Evolutionary conservation across 2,797 vertebrate genomes (phyloP), one percentile per base, ranked within the genome.

Genomic region (Siniperca undulata): DNA sequence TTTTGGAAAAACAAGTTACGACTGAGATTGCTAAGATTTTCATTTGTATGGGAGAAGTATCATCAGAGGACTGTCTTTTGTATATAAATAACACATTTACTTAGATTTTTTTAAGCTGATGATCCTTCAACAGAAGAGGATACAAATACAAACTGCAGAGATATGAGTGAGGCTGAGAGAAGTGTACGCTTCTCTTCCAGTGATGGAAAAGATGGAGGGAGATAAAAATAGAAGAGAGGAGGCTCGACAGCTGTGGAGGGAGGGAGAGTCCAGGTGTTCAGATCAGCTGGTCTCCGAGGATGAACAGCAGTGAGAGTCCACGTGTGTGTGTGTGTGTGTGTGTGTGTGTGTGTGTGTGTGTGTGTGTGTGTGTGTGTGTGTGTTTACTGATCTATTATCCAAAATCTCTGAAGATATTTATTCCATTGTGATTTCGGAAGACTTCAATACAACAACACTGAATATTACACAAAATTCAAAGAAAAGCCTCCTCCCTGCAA

Each of bases 251-350:
- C 42, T 71, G 82, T 16, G 42, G 64, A 70, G 38, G 74, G 62
- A 61, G 50, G 71, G 7, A 42, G 52, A 36, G 68, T 74, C 59
- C 86, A 88, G 80, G 77, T 82, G 76, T 67, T 82, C 34, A 7
- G 20, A 75, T 62, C 50, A 66, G 53, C 77, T 77, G 80, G 56
- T 67, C 42, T 53, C 55, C 1, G 66, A 50, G 52, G 68, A 69
- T 20, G n/a, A 76, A 24, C 58, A n/a, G 22, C 44, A 53, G 24
- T 44, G 46, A 70, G 65, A 42, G 77, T 40, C 44, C n/a, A 8
- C 0, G 4, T 64, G 22, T 22, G 8, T 48, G 74, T 58, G 22
- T 67, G 24, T 53, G 60, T 68, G 66, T 52, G 66, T 67, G 46
- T 68, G 22, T 67, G 24, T 53, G 60, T 68, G 66, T 52, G 66